These are phyloP conservation scores for Sparus aurata DNA, from an alignment of 2,797 vertebrate genomes.

Conservation along the genomic window DNA sequence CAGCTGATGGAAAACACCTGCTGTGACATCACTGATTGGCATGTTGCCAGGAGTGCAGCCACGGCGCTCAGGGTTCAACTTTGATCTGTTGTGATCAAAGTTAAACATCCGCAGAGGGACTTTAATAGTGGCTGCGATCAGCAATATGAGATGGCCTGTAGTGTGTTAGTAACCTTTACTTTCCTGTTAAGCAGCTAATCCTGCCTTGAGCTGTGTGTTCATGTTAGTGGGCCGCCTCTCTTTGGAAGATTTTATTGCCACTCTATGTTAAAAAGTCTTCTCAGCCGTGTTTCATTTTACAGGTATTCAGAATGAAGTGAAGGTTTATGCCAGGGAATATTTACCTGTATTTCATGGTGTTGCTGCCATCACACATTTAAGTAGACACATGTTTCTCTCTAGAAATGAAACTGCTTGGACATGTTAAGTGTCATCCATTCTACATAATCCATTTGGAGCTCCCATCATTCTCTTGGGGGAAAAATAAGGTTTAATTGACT, in stretches of 20 bases:
- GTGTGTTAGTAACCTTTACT: neutral
- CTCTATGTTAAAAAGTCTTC: no score
- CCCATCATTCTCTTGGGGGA: no score
- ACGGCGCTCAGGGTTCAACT: neutral
- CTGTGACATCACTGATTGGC: constrained; percentile 21
- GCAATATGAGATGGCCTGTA: neutral
- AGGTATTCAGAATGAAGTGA: neutral
- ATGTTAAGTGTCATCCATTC: no score
- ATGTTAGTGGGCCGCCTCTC: neutral
- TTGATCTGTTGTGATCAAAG: constrained; percentile 15
- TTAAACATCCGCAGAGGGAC: neutral
- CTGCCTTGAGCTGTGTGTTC: neutral
- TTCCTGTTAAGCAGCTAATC: neutral
- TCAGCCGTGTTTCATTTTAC: no score
- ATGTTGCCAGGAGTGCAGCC: neutral
- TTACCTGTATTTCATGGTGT: neutral
- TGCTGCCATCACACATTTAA: neutral
- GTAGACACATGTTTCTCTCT: no score
- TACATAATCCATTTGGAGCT: no score
- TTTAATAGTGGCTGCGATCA: neutral
- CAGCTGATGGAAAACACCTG: constrained; percentile 22
- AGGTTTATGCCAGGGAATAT: neutral
- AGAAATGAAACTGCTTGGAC: no score
- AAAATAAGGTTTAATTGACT: no score
- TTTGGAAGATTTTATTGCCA: neutral